Evolutionary conservation across 2,113 vertebrate genomes (phyloP).

Genomic region (Brachyistius frenatus): DNA sequence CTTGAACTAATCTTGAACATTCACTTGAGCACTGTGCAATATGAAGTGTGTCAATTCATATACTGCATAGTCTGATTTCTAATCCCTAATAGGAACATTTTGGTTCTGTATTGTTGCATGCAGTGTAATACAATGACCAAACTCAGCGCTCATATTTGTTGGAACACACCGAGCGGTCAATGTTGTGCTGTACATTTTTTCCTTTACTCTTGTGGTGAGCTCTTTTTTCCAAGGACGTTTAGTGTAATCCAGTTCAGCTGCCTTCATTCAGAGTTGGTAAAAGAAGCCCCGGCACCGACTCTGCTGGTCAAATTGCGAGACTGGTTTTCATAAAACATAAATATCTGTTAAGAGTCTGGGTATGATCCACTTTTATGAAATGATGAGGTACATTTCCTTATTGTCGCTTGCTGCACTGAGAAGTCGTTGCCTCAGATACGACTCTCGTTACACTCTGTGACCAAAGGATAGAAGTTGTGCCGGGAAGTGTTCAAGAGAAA

Average conservation of each 20-base stretch:
- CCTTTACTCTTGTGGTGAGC: conserved; percentile 80
- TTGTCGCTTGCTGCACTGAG: conserved; percentile 71
- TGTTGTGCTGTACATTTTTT: conserved; percentile 80
- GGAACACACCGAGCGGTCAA: conserved; percentile 80
- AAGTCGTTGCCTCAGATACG: conserved; percentile 50
- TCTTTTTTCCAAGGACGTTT: conserved; percentile 84
- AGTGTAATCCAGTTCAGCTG: conserved; percentile 85
- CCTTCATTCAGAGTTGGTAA: conserved; percentile 82
- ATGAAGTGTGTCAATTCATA: no score
- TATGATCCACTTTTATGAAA: conserved; percentile 79
- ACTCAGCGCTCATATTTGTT: conserved; percentile 68
- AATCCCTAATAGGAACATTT: neutral
- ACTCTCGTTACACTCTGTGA: conserved; percentile 47
- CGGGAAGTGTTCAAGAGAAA: conserved; percentile 16
- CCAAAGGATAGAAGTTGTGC: conserved; percentile 36
- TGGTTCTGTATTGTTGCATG: conserved; percentile 15
- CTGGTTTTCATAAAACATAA: conserved; percentile 85
- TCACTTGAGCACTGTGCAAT: no score
- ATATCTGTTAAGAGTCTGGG: conserved; percentile 84
- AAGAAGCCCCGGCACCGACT: conserved; percentile 76
- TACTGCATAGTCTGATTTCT: neutral
- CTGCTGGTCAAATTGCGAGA: conserved; percentile 69
- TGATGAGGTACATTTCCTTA: conserved; percentile 85
- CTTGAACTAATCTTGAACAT: no score
- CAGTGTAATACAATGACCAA: conserved; percentile 49